Base-by-base conservation (phyloP, 2,888 invertebrate genomes). In the Lycia hirtaria region DNA sequence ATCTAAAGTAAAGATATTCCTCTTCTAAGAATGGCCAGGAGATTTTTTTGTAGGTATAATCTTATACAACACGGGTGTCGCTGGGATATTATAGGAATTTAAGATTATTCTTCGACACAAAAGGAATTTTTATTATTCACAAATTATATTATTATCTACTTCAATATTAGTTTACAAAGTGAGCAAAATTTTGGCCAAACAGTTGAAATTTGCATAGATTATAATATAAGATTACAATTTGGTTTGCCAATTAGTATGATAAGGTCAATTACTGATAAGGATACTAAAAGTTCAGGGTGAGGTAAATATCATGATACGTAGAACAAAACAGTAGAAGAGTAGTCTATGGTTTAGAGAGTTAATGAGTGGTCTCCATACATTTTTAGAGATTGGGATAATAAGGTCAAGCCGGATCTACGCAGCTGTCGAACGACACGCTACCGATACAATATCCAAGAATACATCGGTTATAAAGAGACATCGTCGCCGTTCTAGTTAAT, bases 391-490 rank as follows among this genome's bases (percentile, higher is more conserved):
- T 52, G 52, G 56, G 50, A 73, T 75, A 85, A 78, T 78, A 78
- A 74, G 86, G 87, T 74, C 88, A 75, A 71, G 71, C 76, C 68
- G 73, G 72, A 71, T 75, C 74, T 76, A 73, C 72, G 78, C 87
- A 81, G 83, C 84, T 87, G 87, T 88, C 84, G 87, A 88, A 87
- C 81, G 81, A 72, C 76, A 68, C 55, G 72, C 73, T 76, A 78
- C 80, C 80, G 79, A 80, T 81, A 78, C 79, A 69, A n/a, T 71
- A 76, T 83, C 85, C 83, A 76, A 83, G 81, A 88, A 87, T 87
- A 87, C 80, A 85, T 80, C 75, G 72, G 81, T 69, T 82, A 80
- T 78, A 83, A 80, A 81, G 81, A 82, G 81, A 82, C 78, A 74
- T 73, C 75, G 76, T 67, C 64, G 71, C 67, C 72, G 79, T 69